These are phyloP conservation scores for Chloroceryle aenea DNA, from an alignment of 2,113 vertebrate genomes.

Conservation along the genomic window DNA sequence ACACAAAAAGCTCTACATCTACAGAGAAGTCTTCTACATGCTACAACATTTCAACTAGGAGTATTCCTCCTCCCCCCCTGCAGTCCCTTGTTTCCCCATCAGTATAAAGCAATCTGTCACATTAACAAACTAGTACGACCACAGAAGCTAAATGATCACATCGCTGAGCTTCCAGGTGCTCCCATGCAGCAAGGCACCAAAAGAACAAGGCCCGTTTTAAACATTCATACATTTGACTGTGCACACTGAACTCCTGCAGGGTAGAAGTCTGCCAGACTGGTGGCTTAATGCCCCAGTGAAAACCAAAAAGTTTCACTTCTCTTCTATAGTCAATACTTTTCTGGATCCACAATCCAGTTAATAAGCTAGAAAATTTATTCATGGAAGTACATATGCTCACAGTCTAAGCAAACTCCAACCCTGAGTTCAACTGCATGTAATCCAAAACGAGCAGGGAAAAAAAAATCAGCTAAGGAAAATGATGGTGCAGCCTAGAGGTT, in stretches of 20 bases:
- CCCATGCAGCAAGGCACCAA: neutral
- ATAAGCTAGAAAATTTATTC: neutral
- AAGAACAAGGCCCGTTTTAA: neutral
- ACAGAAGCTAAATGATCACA: neutral
- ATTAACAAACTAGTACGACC: neutral
- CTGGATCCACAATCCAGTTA: neutral
- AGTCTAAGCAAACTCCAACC: neutral
- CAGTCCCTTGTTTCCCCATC: neutral
- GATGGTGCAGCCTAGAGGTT: neutral
- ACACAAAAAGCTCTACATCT: neutral
- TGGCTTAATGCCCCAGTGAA: neutral
- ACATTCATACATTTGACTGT: neutral
- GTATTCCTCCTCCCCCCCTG: neutral
- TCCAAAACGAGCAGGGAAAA: neutral
- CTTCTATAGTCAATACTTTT: neutral
- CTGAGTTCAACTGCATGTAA: neutral
- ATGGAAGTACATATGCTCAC: neutral
- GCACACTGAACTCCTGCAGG: neutral
- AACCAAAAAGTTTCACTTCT: neutral
- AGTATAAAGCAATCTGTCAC: neutral
- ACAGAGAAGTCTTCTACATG: neutral
- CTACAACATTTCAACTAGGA: neutral
- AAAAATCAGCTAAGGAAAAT: neutral
- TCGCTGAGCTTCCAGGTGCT: neutral
- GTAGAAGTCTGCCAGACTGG: neutral